Evolutionary conservation across 64 coral and sea anemone species (phyloP), one percentile per base, ranked within the genome.

Genomic region (Montipora sp.): DNA sequence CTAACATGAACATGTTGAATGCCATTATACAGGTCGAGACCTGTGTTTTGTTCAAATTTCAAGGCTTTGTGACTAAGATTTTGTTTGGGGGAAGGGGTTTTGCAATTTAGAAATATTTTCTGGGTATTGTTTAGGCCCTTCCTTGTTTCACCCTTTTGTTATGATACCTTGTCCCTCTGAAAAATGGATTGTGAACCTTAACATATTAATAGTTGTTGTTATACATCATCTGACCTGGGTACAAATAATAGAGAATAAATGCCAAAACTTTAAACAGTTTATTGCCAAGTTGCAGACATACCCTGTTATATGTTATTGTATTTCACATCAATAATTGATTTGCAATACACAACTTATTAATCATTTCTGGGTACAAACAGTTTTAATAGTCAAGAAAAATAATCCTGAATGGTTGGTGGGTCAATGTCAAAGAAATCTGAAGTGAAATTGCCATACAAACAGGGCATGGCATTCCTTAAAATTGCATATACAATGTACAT

Each of bases 401-500:
- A 84, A 84, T 22, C 51, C 46, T 59, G 57, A 84, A 84, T 22
- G 81, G 81, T 61, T 3, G 81, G 81, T 45, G 81, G 55, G 59
- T 84, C 58, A 46, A 84, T 3, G 5, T 36, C 51, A 84, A 84
- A 84, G 58, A 65, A 84, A 4, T 84, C 81, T 65, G 55, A 84
- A 65, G 81, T 84, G 43, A 15, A 84, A 82, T 57, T 82, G 51
- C 80, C 80, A 59, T 82, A 82, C 19, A 82, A 51, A 53, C 80
- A 82, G 14, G 80, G 59, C 47, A 82, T 50, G 48, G 78, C 78
- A 80, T 80, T 82, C n/a, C 80, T 53, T 82, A 82, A 59, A 81
- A 81, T 81, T 9, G 79, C 79, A 51, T 45, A 81, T 22, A 81
- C 79, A 57, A 57, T 57, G 53, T 46, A 49, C 80, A 83, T 83